Evolutionary conservation across 2,113 vertebrate genomes (phyloP).

Genomic region (Zapornia atra): DNA sequence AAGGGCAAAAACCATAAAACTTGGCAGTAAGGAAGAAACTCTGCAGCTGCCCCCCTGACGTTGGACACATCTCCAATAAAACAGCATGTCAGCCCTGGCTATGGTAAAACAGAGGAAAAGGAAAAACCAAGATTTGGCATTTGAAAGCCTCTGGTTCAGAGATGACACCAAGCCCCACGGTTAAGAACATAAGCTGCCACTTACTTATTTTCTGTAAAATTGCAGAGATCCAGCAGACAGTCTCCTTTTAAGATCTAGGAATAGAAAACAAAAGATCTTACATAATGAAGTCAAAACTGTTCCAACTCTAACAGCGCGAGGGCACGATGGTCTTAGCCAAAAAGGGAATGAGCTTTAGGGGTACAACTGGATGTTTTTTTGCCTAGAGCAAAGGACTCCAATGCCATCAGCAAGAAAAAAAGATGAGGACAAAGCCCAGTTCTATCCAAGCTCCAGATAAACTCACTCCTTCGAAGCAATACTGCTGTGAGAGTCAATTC

Average conservation of each 20-base stretch:
- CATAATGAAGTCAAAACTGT: not conserved
- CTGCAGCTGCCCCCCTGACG: not conserved
- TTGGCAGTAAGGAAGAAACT: not conserved
- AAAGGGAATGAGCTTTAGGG: not conserved
- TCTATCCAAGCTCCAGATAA: not conserved
- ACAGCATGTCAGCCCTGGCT: not conserved
- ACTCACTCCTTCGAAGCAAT: not conserved
- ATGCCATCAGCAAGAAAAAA: not conserved
- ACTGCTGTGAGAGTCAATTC: not conserved
- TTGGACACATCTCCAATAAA: fast-evolving
- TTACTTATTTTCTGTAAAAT: conserved; percentile 95
- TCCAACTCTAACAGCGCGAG: not conserved
- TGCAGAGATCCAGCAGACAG: conserved; percentile 85
- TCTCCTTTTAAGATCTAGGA: conserved; percentile 92
- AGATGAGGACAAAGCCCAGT: not conserved
- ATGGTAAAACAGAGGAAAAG: not conserved
- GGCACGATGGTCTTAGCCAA: not conserved
- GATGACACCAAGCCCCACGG: not conserved
- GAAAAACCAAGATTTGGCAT: not conserved
- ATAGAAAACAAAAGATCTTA: conserved; percentile 7
- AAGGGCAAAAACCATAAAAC: not conserved
- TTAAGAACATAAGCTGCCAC: not conserved
- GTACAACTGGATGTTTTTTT: not conserved
- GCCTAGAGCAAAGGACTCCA: not conserved
- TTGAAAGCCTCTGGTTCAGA: not conserved